Percentiles rank a stretch among this genome's conserved stretches.
Evolutionary conservation across 2,797 vertebrate genomes (phyloP).

Genomic region (Acanthopagrus latus): DNA sequence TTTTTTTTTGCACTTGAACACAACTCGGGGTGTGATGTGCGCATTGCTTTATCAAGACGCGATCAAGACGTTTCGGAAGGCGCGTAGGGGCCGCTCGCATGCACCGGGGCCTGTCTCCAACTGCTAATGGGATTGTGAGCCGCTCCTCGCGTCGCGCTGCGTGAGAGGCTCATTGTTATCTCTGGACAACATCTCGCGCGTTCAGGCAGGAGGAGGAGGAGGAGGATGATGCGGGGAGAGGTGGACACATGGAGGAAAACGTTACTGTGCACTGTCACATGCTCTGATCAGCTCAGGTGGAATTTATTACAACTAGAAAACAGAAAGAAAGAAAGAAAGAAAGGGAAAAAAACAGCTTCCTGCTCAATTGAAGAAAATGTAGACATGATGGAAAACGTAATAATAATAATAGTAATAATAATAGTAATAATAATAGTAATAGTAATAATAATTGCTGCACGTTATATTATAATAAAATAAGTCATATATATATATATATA

Average conservation of each 20-base stretch:
- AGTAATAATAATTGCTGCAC: background rate
- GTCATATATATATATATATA: background rate
- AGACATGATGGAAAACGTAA: background rate
- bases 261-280: no score
- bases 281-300: no score
- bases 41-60: background rate
- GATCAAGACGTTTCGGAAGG: conserved; percentile 23
- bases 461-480: background rate
- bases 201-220: no score
- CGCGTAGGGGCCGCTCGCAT: background rate
- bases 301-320: background rate
- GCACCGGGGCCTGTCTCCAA: conserved; percentile 37
- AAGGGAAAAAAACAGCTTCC: background rate
- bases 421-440: background rate
- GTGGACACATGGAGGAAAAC: no score
- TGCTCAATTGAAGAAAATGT: background rate
- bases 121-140: conserved; percentile 37
- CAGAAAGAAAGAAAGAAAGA: no score
- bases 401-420: background rate
- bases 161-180: conserved; percentile 21
- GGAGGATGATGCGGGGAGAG: no score
- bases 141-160: conserved; percentile 26
- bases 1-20: background rate
- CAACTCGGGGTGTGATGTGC: no score
- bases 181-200: no score